Conservation (phyloP, 2,888 invertebrate genomes). For the Pyrgus malvae region DNA sequence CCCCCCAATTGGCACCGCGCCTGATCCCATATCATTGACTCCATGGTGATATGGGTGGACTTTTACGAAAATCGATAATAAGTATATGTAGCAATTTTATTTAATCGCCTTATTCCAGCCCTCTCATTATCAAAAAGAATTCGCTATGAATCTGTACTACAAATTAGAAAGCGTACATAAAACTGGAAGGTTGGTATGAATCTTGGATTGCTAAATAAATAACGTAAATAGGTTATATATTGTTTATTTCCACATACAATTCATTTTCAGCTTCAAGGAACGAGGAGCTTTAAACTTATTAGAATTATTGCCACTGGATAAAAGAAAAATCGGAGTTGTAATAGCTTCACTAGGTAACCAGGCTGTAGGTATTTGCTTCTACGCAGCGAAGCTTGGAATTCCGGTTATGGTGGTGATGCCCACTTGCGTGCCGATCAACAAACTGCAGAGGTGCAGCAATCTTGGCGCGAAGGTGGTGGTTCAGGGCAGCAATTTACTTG, state of each 20-base stretch:
- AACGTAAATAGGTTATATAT: neutral
- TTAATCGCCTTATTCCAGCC: slow-evolving; percentile 43
- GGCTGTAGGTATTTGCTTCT: slow-evolving; percentile 84
- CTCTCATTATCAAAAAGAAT: slow-evolving; percentile 54
- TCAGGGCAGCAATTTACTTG: slow-evolving; percentile 82
- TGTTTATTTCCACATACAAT: neutral
- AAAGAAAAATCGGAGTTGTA: slow-evolving; percentile 84
- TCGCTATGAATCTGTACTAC: slow-evolving; percentile 49
- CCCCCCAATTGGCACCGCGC: no score
- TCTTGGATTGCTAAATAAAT: neutral
- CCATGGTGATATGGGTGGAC: no score
- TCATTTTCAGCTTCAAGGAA: slow-evolving; percentile 87
- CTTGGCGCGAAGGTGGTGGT: slow-evolving; percentile 86
- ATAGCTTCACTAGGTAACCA: slow-evolving; percentile 88
- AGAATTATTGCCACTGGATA: slow-evolving; percentile 77
- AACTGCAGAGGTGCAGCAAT: slow-evolving; percentile 83
- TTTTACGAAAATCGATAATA: no score
- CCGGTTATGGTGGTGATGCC: slow-evolving; percentile 87
- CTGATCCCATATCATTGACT: no score
- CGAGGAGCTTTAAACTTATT: slow-evolving; percentile 85
- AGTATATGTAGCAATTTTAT: neutral
- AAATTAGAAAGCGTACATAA: slow-evolving; percentile 50
- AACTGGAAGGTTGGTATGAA: slow-evolving; percentile 50
- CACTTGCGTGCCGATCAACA: slow-evolving; percentile 83
- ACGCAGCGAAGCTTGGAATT: slow-evolving; percentile 82